Conservation (phyloP, 2,797 vertebrate species). For the Lepilemur ruficaudatus region DNA sequence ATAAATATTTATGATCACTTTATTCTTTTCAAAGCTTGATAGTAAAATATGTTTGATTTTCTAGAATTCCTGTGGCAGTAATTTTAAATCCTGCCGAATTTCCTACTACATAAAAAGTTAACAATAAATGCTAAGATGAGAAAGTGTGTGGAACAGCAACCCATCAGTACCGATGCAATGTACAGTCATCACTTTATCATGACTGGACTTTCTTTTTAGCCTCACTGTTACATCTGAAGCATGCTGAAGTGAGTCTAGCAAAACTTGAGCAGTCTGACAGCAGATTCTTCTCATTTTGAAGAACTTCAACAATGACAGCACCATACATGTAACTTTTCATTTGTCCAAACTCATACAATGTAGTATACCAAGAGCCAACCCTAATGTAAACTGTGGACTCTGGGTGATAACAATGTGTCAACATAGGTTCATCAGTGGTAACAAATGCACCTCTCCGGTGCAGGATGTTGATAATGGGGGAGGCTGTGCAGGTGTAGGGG, state of each 20-base stretch:
- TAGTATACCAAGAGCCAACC: neutral
- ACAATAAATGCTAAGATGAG: neutral
- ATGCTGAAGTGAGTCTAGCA: neutral
- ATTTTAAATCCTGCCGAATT: neutral
- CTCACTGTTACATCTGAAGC: neutral
- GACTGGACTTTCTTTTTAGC: neutral
- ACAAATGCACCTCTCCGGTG: neutral
- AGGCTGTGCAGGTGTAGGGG: neutral
- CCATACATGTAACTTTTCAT: neutral
- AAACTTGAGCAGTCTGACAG: fast-evolving
- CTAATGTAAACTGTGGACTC: neutral
- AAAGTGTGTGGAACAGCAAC: neutral
- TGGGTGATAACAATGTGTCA: neutral
- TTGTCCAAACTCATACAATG: neutral
- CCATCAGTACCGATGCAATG: neutral
- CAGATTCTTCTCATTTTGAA: neutral
- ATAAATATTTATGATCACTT: neutral
- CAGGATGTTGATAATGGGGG: neutral
- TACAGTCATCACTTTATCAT: neutral
- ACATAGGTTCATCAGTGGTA: neutral
- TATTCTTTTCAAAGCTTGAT: neutral
- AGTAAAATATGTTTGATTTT: neutral
- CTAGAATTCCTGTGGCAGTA: neutral
- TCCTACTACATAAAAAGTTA: neutral
- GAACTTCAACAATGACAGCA: neutral